These are phyloP conservation scores for Achroia grisella DNA, from an alignment of 1,140 invertebrate genomes.

Conservation along the genomic window DNA sequence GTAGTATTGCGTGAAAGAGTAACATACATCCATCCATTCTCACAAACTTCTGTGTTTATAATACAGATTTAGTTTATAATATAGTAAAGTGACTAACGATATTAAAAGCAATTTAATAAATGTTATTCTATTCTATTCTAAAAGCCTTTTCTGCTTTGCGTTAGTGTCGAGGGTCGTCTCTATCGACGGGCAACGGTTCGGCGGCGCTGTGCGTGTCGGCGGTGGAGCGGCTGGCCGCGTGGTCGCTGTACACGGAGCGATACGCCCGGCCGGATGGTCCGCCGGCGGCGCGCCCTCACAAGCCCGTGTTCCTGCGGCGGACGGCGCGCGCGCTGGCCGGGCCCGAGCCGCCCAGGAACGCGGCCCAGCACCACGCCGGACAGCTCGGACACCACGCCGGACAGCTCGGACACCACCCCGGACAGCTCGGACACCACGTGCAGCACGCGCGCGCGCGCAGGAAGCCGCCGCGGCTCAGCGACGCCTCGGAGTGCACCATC, in stretches of 20 bases:
- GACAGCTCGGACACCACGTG: constrained; percentile 42
- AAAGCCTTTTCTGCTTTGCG: too few relatives aligned
- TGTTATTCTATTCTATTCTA: too few relatives aligned
- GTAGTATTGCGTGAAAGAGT: too few relatives aligned
- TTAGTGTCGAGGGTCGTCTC: too few relatives aligned
- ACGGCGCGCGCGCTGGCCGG: constrained; percentile 4
- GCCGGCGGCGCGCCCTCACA: constrained; percentile 14
- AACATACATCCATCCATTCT: too few relatives aligned
- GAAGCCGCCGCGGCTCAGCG: constrained; percentile 29
- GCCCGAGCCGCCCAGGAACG: constrained; percentile 7
- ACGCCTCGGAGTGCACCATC: constrained; percentile 25
- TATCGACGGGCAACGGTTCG: constrained; percentile 13
- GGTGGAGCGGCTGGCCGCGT: constrained; percentile 32
- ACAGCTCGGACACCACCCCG: constrained; percentile 25
- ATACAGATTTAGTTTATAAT: too few relatives aligned
- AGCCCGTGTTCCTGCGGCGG: constrained; percentile 46
- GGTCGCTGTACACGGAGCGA: constrained; percentile 48
- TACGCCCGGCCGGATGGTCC: constrained; percentile 24
- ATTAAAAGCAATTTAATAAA: too few relatives aligned
- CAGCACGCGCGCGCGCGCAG: constrained; percentile 13
- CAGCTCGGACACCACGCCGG: constrained; percentile 1
- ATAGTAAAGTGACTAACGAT: too few relatives aligned
- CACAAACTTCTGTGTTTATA: too few relatives aligned
- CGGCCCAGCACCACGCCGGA: background rate
- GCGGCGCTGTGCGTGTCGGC: constrained; percentile 16